Conservation (phyloP, 2,113 vertebrate genomes). For the Corythornis vintsioides region DNA sequence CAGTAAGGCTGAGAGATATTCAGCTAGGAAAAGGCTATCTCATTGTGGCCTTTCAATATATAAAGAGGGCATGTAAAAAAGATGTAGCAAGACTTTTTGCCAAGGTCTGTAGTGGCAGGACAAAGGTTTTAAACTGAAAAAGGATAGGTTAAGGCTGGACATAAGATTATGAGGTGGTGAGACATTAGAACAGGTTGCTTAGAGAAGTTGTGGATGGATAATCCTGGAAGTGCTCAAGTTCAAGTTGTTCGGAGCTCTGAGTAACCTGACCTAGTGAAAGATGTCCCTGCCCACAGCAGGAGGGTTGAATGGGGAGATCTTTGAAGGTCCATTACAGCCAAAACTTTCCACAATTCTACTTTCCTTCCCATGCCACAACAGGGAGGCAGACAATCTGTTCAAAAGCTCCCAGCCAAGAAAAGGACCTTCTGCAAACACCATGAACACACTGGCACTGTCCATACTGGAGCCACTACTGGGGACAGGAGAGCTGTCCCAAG, state of each 20-base stretch:
- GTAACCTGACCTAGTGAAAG: not conserved
- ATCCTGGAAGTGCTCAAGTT: not conserved
- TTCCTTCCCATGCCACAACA: rapidly evolving
- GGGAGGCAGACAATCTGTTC: not conserved
- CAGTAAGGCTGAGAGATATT: too few species aligned
- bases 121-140: not conserved
- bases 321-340: not conserved
- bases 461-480: not conserved
- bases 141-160: not conserved
- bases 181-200: not conserved
- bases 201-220: not conserved
- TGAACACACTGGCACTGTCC: not conserved
- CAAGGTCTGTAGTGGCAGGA: not conserved
- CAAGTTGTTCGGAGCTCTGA: not conserved
- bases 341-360: not conserved
- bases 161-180: not conserved
- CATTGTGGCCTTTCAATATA: not conserved
- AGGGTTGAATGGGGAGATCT: not conserved
- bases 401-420: not conserved
- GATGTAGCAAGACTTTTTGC: not conserved
- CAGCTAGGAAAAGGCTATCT: not conserved
- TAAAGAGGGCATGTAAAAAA: not conserved
- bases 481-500: not conserved
- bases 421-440: not conserved
- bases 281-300: too few species aligned